A percentile compares a stretch with the other conserved stretches of the same genome.
Evolutionary conservation across 1,140 invertebrate species (phyloP).

Genomic region (Calephelis virginiensis): DNA sequence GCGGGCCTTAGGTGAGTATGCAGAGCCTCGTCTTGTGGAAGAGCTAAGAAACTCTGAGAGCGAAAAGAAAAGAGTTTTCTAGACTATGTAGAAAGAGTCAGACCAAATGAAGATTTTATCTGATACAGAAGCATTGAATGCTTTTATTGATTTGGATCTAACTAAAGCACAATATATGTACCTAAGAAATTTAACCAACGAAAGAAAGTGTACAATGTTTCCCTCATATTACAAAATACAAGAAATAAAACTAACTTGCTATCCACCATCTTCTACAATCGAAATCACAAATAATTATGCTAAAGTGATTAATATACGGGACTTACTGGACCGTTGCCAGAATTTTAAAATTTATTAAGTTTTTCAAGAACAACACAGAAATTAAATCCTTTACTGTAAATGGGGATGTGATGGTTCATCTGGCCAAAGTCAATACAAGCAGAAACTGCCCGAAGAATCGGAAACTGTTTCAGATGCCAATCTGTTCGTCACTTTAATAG

Average conservation of each 20-base stretch:
- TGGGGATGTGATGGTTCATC: constrained; percentile 11
- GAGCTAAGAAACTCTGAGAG: too few species aligned
- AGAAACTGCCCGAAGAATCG: constrained; percentile 16
- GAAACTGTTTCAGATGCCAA: constrained; percentile 12
- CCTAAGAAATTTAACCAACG: too few species aligned
- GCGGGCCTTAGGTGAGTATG: too few species aligned
- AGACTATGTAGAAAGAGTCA: too few species aligned
- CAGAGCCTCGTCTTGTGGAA: too few species aligned
- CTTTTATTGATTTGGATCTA: too few species aligned
- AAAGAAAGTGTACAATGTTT: constrained; percentile 15
- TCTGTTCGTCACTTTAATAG: constrained; percentile 8
- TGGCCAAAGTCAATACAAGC: constrained; percentile 20
- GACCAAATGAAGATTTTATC: too few species aligned
- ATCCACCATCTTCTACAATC: constrained; percentile 15
- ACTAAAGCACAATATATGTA: too few species aligned
- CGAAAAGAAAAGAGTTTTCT: too few species aligned
- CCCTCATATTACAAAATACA: constrained; percentile 16
- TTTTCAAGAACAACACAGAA: constrained; percentile 8
- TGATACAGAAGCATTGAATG: too few species aligned
- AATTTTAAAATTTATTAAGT: constrained; percentile 15
- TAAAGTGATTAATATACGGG: constrained; percentile 13
- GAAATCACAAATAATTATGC: constrained; percentile 18
- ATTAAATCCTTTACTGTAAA: constrained; percentile 2
- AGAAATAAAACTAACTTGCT: constrained; percentile 15
- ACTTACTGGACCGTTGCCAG: constrained; percentile 8